Percentiles rank a stretch among this genome's conserved stretches.
phyloP scores from a whole-genome alignment of 2,113 vertebrate species.

The Tympanuchus pallidicinctus region DNA sequence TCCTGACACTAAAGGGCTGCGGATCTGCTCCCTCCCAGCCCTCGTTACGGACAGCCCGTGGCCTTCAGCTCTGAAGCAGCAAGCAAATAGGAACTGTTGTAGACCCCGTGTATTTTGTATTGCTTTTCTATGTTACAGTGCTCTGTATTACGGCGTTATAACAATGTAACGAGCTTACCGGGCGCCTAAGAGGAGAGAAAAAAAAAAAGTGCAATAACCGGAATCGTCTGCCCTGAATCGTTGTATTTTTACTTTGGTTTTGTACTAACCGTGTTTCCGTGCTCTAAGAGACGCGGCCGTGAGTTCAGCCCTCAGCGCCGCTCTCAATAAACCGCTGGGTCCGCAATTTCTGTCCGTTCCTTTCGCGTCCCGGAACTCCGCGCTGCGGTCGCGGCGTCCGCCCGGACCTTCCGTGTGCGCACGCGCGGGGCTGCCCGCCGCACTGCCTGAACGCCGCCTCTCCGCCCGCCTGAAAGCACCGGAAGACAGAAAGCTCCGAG shows the following conservation, averaged over 20 bases:
- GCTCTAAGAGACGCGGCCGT: conserved; percentile 10
- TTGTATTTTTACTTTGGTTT: neutral
- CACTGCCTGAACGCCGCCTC: neutral
- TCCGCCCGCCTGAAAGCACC: no score
- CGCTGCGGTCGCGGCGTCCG: neutral
- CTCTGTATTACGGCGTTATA: conserved; percentile 53
- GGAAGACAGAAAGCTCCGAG: neutral
- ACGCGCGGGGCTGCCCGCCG: neutral
- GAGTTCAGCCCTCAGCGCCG: conserved; percentile 12
- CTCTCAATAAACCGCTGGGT: neutral
- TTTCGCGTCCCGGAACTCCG: neutral
- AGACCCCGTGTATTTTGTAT: conserved; percentile 11
- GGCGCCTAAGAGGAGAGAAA: neutral
- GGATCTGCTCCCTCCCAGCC: neutral
- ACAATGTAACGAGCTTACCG: conserved; percentile 44
- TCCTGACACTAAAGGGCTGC: neutral
- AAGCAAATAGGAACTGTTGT: neutral
- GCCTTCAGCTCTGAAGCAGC: no score
- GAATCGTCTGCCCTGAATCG: neutral
- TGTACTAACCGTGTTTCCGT: neutral
- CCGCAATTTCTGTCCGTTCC: neutral
- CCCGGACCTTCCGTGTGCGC: neutral
- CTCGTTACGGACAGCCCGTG: neutral
- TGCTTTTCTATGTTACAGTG: conserved; percentile 1
- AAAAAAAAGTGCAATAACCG: conserved; percentile 64